Evolutionary conservation across 2,113 vertebrate genomes (phyloP).

Genomic region (Bubo blakistoni): DNA sequence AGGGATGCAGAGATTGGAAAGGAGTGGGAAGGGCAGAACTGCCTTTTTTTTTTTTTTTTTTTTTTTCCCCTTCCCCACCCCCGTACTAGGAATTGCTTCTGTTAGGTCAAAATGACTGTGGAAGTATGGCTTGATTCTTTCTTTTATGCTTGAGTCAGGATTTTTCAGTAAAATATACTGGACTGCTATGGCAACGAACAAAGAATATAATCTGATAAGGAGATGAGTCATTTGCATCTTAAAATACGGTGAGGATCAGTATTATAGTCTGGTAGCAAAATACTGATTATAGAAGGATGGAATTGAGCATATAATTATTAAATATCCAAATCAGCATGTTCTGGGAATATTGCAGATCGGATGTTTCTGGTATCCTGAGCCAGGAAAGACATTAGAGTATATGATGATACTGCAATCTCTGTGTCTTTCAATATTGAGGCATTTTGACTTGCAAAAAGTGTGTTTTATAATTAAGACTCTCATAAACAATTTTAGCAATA

Average conservation of each 20-base stretch:
- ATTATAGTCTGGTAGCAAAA: conserved; percentile 3
- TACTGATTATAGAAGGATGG: neutral
- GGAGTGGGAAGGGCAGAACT: neutral
- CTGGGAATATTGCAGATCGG: neutral
- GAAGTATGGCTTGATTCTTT: neutral
- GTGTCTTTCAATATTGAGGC: neutral
- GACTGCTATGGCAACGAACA: neutral
- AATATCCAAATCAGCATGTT: neutral
- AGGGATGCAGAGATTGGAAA: neutral
- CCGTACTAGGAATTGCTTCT: neutral
- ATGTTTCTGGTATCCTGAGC: neutral
- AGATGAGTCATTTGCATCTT: conserved; percentile 45
- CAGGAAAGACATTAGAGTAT: neutral
- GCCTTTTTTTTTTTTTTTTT: neutral
- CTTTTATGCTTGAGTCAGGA: neutral
- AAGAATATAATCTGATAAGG: neutral
- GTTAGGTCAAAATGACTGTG: neutral
- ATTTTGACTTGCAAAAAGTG: neutral
- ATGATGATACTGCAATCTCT: neutral
- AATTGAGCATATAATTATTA: conserved; percentile 23
- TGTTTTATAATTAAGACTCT: neutral
- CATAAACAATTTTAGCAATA: neutral
- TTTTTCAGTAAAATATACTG: conserved; percentile 3
- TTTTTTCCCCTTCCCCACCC: too few relatives aligned
- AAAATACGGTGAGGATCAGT: conserved; percentile 7